Evolutionary conservation across 2,888 invertebrate genomes (phyloP).

Genomic region (Hymenopus coronatus): DNA sequence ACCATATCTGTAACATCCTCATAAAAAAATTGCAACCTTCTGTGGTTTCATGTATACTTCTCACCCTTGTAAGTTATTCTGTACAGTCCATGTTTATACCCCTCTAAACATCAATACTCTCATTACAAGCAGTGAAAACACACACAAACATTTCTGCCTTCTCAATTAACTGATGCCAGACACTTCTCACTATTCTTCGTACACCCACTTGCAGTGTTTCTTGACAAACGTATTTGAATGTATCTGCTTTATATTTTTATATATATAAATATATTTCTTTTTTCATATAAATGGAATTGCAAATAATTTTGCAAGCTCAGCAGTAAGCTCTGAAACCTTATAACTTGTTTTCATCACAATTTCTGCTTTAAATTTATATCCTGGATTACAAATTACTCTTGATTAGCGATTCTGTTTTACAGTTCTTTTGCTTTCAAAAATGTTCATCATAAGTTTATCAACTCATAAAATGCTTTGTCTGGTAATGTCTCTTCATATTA

Average conservation of each 20-base stretch:
- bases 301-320: not conserved
- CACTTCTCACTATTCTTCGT: not conserved
- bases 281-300: too few species aligned
- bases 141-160: not conserved
- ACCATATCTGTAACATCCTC: not conserved
- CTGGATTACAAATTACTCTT: not conserved
- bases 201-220: not conserved
- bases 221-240: not conserved
- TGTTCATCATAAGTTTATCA: not conserved
- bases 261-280: not conserved
- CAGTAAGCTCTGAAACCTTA: not conserved
- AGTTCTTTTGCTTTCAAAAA: not conserved
- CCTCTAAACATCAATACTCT: not conserved
- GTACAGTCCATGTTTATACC: not conserved
- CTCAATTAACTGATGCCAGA: not conserved
- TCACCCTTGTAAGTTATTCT: not conserved
- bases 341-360: not conserved
- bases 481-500: not conserved
- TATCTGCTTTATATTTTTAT: not conserved
- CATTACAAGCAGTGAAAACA: not conserved
- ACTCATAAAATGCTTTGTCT: not conserved
- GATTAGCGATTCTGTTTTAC: not conserved
- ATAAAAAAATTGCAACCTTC: not conserved
- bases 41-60: not conserved
- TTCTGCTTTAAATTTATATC: not conserved